phyloP scores from a whole-genome alignment of 64 coral and sea anemone species.

The Orbicella faveolata region DNA sequence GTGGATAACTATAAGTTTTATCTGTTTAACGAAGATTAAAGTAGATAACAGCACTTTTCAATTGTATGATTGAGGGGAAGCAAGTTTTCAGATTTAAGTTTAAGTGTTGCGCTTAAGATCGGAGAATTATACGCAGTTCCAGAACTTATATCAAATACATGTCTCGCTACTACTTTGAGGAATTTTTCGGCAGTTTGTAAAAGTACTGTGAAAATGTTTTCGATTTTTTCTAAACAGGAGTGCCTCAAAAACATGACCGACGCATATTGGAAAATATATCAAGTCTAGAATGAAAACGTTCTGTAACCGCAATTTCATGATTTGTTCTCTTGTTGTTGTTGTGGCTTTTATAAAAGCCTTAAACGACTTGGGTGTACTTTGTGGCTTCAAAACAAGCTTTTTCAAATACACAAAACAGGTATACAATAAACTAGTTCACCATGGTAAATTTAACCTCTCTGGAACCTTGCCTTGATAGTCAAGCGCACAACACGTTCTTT shows the following conservation, averaged over 20 bases:
- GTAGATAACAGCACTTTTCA: too few species aligned
- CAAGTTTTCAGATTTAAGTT: too few species aligned
- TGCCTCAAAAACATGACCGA: not conserved
- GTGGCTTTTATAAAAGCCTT: constrained; percentile 6
- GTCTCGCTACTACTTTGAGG: too few species aligned
- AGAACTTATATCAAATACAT: too few species aligned
- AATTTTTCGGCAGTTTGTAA: too few species aligned
- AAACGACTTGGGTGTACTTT: not conserved
- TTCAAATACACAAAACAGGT: not conserved
- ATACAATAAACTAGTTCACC: not conserved
- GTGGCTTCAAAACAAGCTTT: constrained; percentile 9
- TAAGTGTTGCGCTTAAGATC: too few species aligned
- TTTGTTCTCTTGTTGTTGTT: not conserved
- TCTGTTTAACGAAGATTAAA: too few species aligned
- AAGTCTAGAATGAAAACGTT: not conserved
- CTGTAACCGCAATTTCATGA: not conserved
- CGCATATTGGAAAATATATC: not conserved
- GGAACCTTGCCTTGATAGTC: not conserved
- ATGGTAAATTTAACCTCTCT: not conserved
- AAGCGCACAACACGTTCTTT: not conserved
- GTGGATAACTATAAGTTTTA: too few species aligned
- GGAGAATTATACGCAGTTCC: too few species aligned
- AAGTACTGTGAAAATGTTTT: not conserved
- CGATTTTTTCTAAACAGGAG: not conserved
- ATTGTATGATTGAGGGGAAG: too few species aligned